phyloP scores from a whole-genome alignment of 2,888 invertebrate genomes.

The Diplazon laetatorius region DNA sequence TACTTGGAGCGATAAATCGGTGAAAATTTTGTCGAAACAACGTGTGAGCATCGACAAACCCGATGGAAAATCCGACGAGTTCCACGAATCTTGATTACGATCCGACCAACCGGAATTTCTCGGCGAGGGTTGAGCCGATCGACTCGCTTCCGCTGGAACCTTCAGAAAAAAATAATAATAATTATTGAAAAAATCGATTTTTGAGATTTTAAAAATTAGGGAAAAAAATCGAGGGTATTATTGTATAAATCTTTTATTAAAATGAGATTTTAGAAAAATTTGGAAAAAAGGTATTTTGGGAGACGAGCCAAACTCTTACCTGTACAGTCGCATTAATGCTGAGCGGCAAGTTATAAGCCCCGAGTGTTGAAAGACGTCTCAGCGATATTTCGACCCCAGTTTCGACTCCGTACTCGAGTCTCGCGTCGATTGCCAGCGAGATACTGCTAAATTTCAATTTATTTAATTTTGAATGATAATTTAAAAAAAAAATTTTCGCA shows the following conservation, averaged over 20 bases:
- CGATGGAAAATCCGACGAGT: constrained; percentile 72
- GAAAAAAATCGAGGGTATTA: too few species aligned
- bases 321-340: constrained; percentile 83
- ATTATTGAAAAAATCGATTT: too few species aligned
- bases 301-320: too few species aligned
- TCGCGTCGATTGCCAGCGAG: constrained; percentile 89
- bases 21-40: constrained; percentile 88
- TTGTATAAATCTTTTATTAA: too few species aligned
- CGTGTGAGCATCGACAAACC: constrained; percentile 86
- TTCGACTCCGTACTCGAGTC: constrained; percentile 92
- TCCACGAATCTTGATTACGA: constrained; percentile 76
- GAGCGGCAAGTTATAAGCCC: constrained; percentile 85
- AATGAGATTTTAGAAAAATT: too few species aligned
- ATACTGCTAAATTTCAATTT: constrained; percentile 81
- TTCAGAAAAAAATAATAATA: constrained; percentile 35
- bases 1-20: constrained; percentile 85
- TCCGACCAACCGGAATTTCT: constrained; percentile 69
- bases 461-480: too few species aligned
- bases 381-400: constrained; percentile 90
- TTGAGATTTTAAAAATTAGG: too few species aligned
- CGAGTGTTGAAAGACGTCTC: constrained; percentile 87
- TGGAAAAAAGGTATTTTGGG: too few species aligned
- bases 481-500: too few species aligned
- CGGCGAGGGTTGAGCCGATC: constrained; percentile 65
- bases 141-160: constrained; percentile 50